phyloP scores from a whole-genome alignment of 1,140 invertebrate species.

The Brachionus calyciflorus region DNA sequence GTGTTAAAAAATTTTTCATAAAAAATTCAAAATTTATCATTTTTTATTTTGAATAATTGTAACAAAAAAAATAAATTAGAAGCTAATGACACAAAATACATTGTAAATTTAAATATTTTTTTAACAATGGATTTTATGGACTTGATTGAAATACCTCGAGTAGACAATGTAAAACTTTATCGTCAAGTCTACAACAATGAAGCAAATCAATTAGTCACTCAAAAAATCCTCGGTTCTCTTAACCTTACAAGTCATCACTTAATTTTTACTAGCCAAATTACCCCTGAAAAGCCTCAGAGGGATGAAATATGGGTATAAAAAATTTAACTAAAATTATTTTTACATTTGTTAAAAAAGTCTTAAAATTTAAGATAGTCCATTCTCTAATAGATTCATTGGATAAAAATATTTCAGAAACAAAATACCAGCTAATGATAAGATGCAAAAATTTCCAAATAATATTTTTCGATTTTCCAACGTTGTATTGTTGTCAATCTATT shows the following conservation, averaged over 20 bases:
- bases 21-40: not conserved
- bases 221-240: not conserved
- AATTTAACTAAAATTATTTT: not conserved
- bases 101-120: too few relatives aligned
- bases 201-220: not conserved
- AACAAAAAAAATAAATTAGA: too few relatives aligned
- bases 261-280: conserved; percentile 13
- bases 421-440: conserved; percentile 25
- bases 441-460: conserved; percentile 42
- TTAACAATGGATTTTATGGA: conserved; percentile 46
- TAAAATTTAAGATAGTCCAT: conserved; percentile 21
- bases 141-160: conserved; percentile 34
- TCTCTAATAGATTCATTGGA: conserved; percentile 31
- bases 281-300: not conserved
- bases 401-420: not conserved
- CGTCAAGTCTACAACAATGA: not conserved
- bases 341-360: not conserved
- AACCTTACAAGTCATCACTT: conserved; percentile 41
- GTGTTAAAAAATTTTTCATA: not conserved
- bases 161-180: conserved; percentile 24
- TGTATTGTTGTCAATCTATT: conserved; percentile 12
- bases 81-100: too few relatives aligned
- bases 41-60: too few relatives aligned
- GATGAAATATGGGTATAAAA: conserved; percentile 44
- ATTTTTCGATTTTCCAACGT: conserved; percentile 33